Evolutionary conservation across 2,888 invertebrate genomes (phyloP).

Genomic region (Synanthedon formicaeformis): DNA sequence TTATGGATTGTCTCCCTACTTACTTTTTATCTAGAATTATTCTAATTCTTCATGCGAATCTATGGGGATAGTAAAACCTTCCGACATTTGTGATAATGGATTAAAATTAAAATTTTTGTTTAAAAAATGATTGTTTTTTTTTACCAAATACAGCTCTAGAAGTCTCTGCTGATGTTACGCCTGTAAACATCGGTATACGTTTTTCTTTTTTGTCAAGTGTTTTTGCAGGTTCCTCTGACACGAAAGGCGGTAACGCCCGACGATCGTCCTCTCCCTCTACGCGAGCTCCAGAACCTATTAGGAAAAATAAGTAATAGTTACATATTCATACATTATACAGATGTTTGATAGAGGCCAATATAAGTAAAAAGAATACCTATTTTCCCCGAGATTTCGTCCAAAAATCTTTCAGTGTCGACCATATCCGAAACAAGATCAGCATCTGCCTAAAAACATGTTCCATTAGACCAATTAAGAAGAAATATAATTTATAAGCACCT

Average conservation of each 20-base stretch:
- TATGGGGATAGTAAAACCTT: too few relatives aligned
- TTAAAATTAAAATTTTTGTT: too few relatives aligned
- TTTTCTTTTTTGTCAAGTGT: constrained; percentile 67
- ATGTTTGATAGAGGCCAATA: background rate
- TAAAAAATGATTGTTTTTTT: background rate
- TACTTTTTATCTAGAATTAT: too few relatives aligned
- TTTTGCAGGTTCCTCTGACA: constrained; percentile 73
- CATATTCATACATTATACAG: background rate
- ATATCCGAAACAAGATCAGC: constrained; percentile 68
- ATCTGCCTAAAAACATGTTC: constrained; percentile 61
- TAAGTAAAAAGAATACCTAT: constrained; percentile 25
- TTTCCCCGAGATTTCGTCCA: constrained; percentile 73
- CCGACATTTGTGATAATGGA: too few relatives aligned
- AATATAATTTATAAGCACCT: too few relatives aligned
- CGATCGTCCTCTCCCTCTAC: constrained; percentile 76
- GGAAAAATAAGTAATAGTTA: background rate
- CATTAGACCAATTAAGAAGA: too few relatives aligned
- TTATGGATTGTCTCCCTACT: too few relatives aligned
- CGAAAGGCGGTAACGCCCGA: constrained; percentile 75
- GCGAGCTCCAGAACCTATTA: constrained; percentile 73
- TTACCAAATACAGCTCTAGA: constrained; percentile 71
- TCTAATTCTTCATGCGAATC: too few relatives aligned
- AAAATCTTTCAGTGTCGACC: constrained; percentile 69
- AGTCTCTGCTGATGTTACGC: constrained; percentile 80
- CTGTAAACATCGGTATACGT: constrained; percentile 77